Conservation (phyloP, 2,888 invertebrate species). For the Torymus tubicola region DNA sequence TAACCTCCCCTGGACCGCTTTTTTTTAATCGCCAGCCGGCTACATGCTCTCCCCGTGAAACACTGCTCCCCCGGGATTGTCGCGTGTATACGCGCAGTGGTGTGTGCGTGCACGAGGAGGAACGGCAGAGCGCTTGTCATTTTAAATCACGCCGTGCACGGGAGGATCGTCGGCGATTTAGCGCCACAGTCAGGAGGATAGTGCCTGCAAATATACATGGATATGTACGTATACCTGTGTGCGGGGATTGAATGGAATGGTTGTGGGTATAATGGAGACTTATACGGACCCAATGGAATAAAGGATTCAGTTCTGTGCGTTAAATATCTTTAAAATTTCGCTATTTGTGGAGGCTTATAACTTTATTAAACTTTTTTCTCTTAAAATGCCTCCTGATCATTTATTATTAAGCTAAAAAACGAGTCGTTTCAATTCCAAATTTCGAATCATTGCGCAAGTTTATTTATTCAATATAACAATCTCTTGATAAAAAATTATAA, state of each 20-base stretch:
- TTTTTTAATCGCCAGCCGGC: constrained; percentile 55
- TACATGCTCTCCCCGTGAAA: constrained; percentile 40
- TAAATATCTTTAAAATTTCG: too few relatives aligned
- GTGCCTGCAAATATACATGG: neutral
- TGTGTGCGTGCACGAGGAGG: neutral
- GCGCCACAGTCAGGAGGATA: neutral
- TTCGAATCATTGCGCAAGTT: too few relatives aligned
- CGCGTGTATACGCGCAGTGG: constrained; percentile 3
- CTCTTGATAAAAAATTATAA: too few relatives aligned
- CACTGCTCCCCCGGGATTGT: constrained; percentile 55
- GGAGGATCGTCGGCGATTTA: constrained; percentile 44
- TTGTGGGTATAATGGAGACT: constrained; percentile 40
- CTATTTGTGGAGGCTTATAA: too few relatives aligned
- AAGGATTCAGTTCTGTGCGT: neutral
- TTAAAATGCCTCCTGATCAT: too few relatives aligned
- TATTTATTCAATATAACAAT: too few relatives aligned
- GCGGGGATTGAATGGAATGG: neutral
- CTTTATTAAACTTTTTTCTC: too few relatives aligned
- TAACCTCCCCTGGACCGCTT: constrained; percentile 31
- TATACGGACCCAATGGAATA: constrained; percentile 37
- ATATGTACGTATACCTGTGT: neutral
- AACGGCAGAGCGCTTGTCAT: constrained; percentile 46
- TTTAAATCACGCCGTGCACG: constrained; percentile 52
- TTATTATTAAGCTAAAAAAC: too few relatives aligned
- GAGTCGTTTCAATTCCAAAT: too few relatives aligned